Evolutionary conservation across 2,797 vertebrate species (phyloP).

Genomic region (Artibeus lituratus): DNA sequence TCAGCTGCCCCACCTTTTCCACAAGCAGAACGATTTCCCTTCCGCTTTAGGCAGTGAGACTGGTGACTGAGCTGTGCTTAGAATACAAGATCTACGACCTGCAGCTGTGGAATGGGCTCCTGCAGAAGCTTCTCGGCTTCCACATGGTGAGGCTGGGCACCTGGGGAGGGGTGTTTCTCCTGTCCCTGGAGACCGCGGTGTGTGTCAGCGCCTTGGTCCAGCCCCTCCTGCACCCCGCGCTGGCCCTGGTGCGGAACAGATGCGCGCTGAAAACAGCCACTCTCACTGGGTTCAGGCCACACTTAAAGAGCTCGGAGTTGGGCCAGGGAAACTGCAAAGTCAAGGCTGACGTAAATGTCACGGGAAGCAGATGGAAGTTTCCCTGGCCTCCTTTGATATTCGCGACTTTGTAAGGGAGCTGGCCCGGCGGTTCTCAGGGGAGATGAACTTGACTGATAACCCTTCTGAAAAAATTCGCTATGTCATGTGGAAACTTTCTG

Average conservation of each 20-base stretch:
- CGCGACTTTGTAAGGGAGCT: background rate
- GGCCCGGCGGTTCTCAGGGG: background rate
- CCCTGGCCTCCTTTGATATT: background rate
- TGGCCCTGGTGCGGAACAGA: no score
- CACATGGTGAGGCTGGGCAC: constrained; percentile 86
- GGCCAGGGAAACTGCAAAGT: background rate
- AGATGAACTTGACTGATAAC: background rate
- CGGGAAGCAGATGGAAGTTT: background rate
- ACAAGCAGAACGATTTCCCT: background rate
- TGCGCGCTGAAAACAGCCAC: background rate
- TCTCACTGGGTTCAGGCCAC: background rate
- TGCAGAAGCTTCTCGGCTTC: constrained; percentile 94
- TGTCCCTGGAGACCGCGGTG: background rate
- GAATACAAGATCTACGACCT: constrained; percentile 93
- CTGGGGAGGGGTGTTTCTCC: background rate
- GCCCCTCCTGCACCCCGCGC: background rate
- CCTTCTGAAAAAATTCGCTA: background rate
- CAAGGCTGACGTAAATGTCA: background rate
- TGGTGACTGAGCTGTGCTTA: constrained; percentile 93
- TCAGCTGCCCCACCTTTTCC: background rate
- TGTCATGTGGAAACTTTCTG: background rate
- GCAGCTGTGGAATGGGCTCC: constrained; percentile 93
- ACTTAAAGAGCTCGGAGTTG: background rate
- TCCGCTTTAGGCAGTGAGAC: constrained; percentile 87
- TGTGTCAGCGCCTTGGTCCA: background rate